These are phyloP conservation scores for Magallana ariakensis DNA, from an alignment of 1,140 invertebrate genomes.

Conservation along the genomic window DNA sequence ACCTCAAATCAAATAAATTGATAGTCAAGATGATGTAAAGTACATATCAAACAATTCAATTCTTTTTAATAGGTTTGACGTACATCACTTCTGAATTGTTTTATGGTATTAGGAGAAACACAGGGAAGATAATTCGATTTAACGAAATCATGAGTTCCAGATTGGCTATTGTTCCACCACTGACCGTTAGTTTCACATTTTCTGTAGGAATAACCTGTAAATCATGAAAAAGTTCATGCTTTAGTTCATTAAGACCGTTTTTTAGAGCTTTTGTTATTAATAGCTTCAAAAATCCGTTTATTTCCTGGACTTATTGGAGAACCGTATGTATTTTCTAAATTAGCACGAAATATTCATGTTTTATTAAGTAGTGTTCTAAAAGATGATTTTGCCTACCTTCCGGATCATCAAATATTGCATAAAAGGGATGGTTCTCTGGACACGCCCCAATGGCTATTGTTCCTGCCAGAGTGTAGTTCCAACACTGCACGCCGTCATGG, in stretches of 20 bases:
- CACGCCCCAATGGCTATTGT: conserved; percentile 86
- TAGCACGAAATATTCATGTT: too few species aligned
- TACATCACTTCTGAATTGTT: neutral
- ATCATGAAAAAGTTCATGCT: too few species aligned
- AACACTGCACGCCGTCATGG: conserved; percentile 93
- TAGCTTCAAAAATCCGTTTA: too few species aligned
- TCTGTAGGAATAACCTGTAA: neutral
- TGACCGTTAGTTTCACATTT: neutral
- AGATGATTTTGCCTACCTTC: conserved; percentile 7
- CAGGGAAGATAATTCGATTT: neutral
- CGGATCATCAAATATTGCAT: conserved; percentile 43
- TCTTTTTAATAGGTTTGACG: too few species aligned
- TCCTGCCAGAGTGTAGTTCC: conserved; percentile 90
- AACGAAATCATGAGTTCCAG: neutral
- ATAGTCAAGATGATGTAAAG: neutral
- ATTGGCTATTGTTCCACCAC: neutral
- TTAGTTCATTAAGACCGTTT: too few species aligned
- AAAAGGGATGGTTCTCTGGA: conserved; percentile 83
- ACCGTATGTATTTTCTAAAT: too few species aligned
- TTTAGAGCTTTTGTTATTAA: too few species aligned
- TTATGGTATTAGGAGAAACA: neutral
- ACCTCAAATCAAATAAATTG: neutral
- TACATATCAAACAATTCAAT: neutral
- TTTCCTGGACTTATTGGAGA: too few species aligned
- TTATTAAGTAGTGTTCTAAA: too few species aligned